Base-by-base conservation (phyloP, 1,140 invertebrate genomes). In the Drosophila sturtevanti region DNA sequence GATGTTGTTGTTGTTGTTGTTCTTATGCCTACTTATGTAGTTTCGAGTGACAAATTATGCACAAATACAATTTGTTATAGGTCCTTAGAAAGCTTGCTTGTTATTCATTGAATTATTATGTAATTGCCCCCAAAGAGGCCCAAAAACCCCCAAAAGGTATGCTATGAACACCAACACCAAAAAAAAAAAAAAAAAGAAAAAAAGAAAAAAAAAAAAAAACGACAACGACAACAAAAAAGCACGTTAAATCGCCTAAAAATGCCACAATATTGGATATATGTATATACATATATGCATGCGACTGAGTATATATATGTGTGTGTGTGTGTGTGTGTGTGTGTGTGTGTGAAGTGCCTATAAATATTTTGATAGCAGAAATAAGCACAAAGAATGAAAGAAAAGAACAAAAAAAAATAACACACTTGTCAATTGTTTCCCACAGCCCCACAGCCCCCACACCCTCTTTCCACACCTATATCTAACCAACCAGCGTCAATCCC, bases 21-120 rank as follows among this genome's bases (percentile, higher is more conserved):
- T 59, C 14, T 59, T 35, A 21, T 35, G 12, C 10, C 11, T 41
- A 58, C 61, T 69, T 54, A 59, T 70, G 41, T 55, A 44, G 38
- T 24, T 70, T 66, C 55, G 48, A 35, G 38, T 58, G 54, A 70
- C 68, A 65, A 70, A 70, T 70, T 70, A 65, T 70, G 68, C 68
- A 44, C 68, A 70, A 41, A 24, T 62, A 37, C 27, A 27, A 56
- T 48, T 48, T 48, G 38, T 10, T 14, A 4, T 24, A 54, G 31
- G 9, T 0, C n/a, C 31, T 11, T 18, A 44, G 9, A 60, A 18
- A 27, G 22, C 58, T 68, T 73, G 66, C 72, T 72, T 87, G 75
- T 76, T 86, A 76, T 86, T 86, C 81, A 86, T 76, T 82, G 82
- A 87, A 87, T 87, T 82, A 86, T 79, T 79, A 79, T 76, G 76